Conservation (phyloP, 37 sponge, comb jelly and placozoan genomes). For the Halichondria panicea region DNA sequence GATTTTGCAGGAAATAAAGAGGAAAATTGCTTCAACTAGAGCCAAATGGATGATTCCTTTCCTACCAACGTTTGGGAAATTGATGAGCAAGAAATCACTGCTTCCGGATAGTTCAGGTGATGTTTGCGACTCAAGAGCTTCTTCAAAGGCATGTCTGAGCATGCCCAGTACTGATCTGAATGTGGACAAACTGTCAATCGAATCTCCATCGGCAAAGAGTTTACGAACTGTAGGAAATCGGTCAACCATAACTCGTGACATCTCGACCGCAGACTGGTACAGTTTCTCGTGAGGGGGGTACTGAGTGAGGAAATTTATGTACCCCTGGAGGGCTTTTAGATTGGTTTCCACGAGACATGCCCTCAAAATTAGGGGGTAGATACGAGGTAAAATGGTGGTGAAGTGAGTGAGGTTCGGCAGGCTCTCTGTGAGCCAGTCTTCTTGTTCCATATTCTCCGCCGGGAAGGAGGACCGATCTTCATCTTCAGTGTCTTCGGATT, state of each 20-base stretch:
- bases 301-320: conserved; percentile 46
- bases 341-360: conserved; percentile 55
- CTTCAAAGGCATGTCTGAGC: conserved; percentile 38
- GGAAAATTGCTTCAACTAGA: conserved; percentile 29
- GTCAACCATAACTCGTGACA: conserved; percentile 31
- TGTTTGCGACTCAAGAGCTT: conserved; percentile 16
- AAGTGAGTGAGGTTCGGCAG: conserved; percentile 52
- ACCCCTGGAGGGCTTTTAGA: conserved; percentile 13
- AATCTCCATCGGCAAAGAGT: not conserved
- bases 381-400: conserved; percentile 32
- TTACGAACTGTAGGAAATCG: conserved; percentile 40
- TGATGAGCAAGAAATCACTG: conserved; percentile 24
- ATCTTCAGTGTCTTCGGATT: conserved; percentile 39
- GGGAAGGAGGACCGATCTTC: not conserved
- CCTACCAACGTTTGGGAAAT: conserved; percentile 23
- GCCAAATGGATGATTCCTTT: conserved; percentile 33
- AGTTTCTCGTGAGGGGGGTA: conserved; percentile 35
- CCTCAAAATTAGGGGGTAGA: conserved; percentile 26
- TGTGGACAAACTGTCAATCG: not conserved
- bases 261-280: conserved; percentile 17
- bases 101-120: conserved; percentile 33
- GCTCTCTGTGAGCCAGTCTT: conserved; percentile 32
- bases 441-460: not conserved
- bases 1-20: conserved; percentile 23
- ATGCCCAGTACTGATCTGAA: conserved; percentile 33